These are phyloP conservation scores for Empidonax traillii DNA, from an alignment of 2,113 vertebrate genomes.

Conservation along the genomic window DNA sequence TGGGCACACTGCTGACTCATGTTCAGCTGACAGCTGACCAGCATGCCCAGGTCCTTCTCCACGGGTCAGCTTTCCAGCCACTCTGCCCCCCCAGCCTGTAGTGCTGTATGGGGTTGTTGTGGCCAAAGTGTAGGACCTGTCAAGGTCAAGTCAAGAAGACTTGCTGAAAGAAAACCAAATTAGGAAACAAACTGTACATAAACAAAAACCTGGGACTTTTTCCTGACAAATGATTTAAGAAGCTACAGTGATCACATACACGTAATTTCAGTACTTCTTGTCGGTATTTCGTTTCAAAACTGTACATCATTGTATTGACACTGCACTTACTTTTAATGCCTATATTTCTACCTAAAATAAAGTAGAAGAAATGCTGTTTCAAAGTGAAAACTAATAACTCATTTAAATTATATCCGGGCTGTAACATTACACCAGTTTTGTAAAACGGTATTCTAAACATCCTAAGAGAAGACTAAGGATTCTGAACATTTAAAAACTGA, in stretches of 20 bases:
- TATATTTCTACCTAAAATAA: neutral
- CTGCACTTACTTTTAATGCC: neutral
- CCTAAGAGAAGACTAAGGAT: neutral
- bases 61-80: neutral
- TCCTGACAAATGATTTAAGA: neutral
- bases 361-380: neutral
- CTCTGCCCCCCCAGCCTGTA: neutral
- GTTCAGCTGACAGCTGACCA: neutral
- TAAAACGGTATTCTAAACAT: neutral
- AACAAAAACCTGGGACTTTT: neutral
- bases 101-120: neutral
- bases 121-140: neutral
- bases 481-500: neutral
- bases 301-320: neutral
- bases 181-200: neutral
- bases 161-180: neutral
- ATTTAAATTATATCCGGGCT: neutral
- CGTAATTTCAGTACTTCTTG: neutral
- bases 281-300: neutral
- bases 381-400: neutral
- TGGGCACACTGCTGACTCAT: neutral
- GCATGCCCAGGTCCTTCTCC: neutral
- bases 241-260: neutral
- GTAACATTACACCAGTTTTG: neutral
- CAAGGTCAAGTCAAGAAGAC: neutral